A percentile compares a stretch with the other conserved stretches of the same genome.
Evolutionary conservation across 2,113 vertebrate species (phyloP).

Genomic region (Microcebus jonahi): DNA sequence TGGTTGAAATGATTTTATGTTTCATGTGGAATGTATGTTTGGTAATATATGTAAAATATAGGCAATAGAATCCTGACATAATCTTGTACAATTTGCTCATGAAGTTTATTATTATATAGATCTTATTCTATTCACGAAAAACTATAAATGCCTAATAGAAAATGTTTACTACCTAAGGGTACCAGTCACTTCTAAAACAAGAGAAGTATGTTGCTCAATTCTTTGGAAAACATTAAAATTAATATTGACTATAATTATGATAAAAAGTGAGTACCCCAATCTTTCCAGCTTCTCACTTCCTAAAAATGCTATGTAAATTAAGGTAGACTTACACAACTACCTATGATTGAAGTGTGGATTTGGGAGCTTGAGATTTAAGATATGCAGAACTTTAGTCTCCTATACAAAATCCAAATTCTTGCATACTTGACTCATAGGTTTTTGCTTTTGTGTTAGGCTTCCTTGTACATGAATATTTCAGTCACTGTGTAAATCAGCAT

Average conservation of each 20-base stretch:
- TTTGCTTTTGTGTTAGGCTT: neutral
- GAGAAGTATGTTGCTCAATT: neutral
- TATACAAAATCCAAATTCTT: neutral
- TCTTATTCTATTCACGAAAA: neutral
- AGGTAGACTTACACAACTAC: neutral
- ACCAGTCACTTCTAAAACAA: neutral
- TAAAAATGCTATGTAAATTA: neutral
- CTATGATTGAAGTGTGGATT: neutral
- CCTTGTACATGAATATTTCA: neutral
- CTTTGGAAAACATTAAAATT: slow-evolving; percentile 24
- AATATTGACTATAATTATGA: neutral
- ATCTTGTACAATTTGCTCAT: neutral
- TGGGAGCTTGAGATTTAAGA: neutral
- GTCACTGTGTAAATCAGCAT: neutral
- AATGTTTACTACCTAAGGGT: neutral
- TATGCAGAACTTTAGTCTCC: neutral
- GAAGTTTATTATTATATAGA: neutral
- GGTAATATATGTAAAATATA: neutral
- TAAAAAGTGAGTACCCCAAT: neutral
- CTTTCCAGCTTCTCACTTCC: neutral
- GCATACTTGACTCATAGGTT: neutral
- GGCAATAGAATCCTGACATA: neutral
- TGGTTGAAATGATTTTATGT: neutral
- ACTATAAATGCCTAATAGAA: neutral
- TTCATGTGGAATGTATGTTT: neutral